These are phyloP conservation scores for Drosophila monieri DNA, from an alignment of 2,888 invertebrate genomes.

Conservation along the genomic window DNA sequence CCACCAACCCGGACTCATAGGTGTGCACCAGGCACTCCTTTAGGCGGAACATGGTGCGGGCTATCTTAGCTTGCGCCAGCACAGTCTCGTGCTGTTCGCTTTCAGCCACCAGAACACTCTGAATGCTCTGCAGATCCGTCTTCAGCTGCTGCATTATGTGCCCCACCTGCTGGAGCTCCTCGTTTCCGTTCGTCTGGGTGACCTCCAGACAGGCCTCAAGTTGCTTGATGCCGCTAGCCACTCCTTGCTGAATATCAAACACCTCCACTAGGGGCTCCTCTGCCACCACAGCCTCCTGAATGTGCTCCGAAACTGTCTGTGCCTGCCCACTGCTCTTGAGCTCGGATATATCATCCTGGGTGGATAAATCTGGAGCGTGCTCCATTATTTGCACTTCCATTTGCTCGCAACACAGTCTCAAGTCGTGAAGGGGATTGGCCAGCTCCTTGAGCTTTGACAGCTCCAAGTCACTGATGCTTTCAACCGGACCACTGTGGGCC, in stretches of 20 bases:
- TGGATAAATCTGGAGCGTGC: constrained; percentile 85
- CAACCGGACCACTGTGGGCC: constrained; percentile 57
- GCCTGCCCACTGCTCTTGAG: constrained; percentile 84
- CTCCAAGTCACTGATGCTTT: constrained; percentile 58
- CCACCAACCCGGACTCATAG: constrained; percentile 78
- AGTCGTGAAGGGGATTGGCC: constrained; percentile 77
- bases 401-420: constrained; percentile 79
- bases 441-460: constrained; percentile 67
- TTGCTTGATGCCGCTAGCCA: constrained; percentile 81
- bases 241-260: constrained; percentile 55
- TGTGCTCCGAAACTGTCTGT: constrained; percentile 82
- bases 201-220: constrained; percentile 77
- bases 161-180: constrained; percentile 70
- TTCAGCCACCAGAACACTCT: constrained; percentile 56
- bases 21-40: constrained; percentile 83
- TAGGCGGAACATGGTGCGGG: constrained; percentile 80
- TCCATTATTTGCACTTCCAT: constrained; percentile 82
- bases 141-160: constrained; percentile 77
- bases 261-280: constrained; percentile 49
- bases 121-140: constrained; percentile 66
- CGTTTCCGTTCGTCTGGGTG: constrained; percentile 56
- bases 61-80: constrained; percentile 73
- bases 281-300: constrained; percentile 42
- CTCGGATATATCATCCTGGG: constrained; percentile 86
- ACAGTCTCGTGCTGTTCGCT: constrained; percentile 64